These are phyloP conservation scores for Erpobdella octoculata DNA, from an alignment of 2,888 invertebrate species.

Conservation along the genomic window DNA sequence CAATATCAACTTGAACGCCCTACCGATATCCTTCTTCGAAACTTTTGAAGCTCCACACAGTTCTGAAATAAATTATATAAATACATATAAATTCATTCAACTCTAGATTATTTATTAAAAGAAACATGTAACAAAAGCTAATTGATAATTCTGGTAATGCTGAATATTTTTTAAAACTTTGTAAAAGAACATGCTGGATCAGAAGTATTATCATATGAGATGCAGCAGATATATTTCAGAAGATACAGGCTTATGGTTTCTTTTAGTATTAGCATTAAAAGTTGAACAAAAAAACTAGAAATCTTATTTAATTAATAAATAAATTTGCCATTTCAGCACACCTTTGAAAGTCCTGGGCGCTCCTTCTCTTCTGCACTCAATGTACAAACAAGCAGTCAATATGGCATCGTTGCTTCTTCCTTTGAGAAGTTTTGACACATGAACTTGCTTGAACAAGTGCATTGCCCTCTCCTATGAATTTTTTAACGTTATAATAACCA, in stretches of 20 bases:
- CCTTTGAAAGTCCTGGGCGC: constrained; percentile 93
- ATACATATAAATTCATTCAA: not conserved
- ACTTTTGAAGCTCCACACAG: constrained; percentile 98
- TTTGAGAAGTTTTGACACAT: constrained; percentile 88
- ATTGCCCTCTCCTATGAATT: constrained; percentile 72
- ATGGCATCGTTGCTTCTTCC: constrained; percentile 95
- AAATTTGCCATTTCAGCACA: constrained; percentile 29
- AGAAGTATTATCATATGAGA: too few species aligned
- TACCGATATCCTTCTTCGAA: constrained; percentile 95
- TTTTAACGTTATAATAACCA: not conserved
- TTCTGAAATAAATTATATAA: constrained; percentile 56
- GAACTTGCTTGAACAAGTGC: constrained; percentile 92
- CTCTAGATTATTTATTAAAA: not conserved
- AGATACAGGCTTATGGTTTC: too few species aligned
- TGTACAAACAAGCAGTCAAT: constrained; percentile 94
- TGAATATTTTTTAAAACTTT: too few species aligned
- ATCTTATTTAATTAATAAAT: too few species aligned
- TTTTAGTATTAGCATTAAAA: too few species aligned
- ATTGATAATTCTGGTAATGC: not conserved
- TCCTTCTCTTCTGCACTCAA: constrained; percentile 95
- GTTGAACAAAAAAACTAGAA: not conserved
- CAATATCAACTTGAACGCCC: constrained; percentile 91
- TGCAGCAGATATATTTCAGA: too few species aligned
- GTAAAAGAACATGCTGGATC: too few species aligned
- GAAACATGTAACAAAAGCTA: not conserved